These are phyloP conservation scores for Epinephelus fuscoguttatus DNA, from an alignment of 2,113 vertebrate genomes.

Conservation along the genomic window DNA sequence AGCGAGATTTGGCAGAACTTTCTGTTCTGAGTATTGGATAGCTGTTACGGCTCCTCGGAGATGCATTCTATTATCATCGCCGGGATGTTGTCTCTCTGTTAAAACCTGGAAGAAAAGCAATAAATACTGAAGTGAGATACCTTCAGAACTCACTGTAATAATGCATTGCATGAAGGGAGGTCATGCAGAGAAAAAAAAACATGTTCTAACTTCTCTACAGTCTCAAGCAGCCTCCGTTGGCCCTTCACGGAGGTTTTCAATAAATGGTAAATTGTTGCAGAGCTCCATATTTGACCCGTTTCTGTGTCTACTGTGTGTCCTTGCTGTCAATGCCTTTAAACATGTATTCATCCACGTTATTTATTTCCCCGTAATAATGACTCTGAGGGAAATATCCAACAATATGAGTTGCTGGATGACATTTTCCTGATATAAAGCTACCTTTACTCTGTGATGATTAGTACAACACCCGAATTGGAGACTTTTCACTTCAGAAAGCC, in stretches of 20 bases:
- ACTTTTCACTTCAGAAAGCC: conserved; percentile 29
- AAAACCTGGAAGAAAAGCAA: conserved; percentile 41
- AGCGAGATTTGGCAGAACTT: conserved; percentile 64
- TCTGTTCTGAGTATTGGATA: conserved; percentile 50
- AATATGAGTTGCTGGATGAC: background rate
- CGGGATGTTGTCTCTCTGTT: conserved; percentile 23
- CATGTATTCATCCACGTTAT: conserved; percentile 27
- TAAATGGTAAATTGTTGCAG: conserved; percentile 31
- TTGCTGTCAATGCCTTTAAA: conserved; percentile 32
- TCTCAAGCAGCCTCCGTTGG: background rate
- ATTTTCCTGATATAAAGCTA: conserved; percentile 24
- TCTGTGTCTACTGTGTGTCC: conserved; percentile 16
- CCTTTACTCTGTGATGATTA: background rate
- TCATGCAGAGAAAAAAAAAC: background rate
- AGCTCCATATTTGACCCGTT: conserved; percentile 33
- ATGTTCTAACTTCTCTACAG: background rate
- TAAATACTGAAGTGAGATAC: background rate
- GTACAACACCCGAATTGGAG: conserved; percentile 24
- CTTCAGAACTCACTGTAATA: conserved; percentile 18
- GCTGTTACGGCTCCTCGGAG: conserved; percentile 38
- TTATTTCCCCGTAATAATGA: background rate
- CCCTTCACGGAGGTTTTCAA: conserved; percentile 22
- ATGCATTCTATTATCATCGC: conserved; percentile 36
- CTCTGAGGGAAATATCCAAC: background rate
- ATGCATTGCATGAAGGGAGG: conserved; percentile 25